Base-by-base conservation (phyloP, 1,140 invertebrate genomes). In the Bombus waltoni region DNA sequence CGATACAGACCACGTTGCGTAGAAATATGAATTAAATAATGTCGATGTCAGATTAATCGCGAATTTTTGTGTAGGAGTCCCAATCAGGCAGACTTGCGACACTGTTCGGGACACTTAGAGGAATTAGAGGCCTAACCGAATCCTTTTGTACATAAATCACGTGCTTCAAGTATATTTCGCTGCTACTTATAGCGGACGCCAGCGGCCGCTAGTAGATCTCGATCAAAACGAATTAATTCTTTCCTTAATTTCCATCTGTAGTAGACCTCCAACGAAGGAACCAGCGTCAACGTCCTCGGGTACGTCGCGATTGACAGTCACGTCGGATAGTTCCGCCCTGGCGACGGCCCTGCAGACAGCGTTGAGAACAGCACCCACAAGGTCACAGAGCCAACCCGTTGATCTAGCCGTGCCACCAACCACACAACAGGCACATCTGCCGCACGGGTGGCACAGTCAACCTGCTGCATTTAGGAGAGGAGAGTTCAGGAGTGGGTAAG, bases 361-460 rank as follows among this genome's bases (percentile, higher is more conserved):
- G 66, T 84, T 95, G 57, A 95, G 93, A 81, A 87, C 91, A 40
- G 92, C 93, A 32, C 95, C 95, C n/a, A 95, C 95, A 71, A 94
- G 95, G 80, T 95, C 95, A 68, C 95, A 95, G 83, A 96, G 95
- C 86, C 95, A 96, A 68, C 95, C 95, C 5, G 94, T 96, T 44
- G 95, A 96, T 83, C 91, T 96, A 65, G 93, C 95, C 66, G 93
- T 93, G 28, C 94, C 95, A 59, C 81, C 91, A 35, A 92, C 68
- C 57, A 76, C 89, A 44, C 92, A 92, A 62, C 91, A 92, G 42
- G 32, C 89, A 38, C 94, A 93, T 87, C 92, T 93, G 85, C 92
- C 90, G 62, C 94, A 93, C 94, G 95, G 93, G 90, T 93, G 94
- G 95, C 94, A 93, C 92, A 95, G 93, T 89, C 95, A 94, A 88